Base-by-base conservation (phyloP, 92 coral and sea anemone genomes). In the Epizoanthus illoricatus region DNA sequence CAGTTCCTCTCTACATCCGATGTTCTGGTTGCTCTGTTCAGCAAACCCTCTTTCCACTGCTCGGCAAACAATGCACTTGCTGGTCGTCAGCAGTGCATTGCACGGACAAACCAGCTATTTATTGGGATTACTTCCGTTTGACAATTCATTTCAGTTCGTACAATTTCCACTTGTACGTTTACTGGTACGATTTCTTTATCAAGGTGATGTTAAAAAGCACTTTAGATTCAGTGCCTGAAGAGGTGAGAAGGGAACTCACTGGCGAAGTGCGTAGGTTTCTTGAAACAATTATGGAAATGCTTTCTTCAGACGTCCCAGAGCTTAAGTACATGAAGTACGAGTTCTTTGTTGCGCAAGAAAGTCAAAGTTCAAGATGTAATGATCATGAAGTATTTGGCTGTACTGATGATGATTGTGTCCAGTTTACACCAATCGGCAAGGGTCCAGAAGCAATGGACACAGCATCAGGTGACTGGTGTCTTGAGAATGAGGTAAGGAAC, bases 241-340 rank as follows among this genome's bases (percentile, higher is more conserved):
- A 23, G 60, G 11, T 72, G 21, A 47, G 36, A 19, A 72, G 0
- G 43, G 24, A 9, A 6, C 45, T 73, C 3, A 73, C 60, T 2
- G 78, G 78, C 13, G 62, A 73, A 54, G 55, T 73, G 55, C 78
- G 78, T 42, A 60, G 23, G 78, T 73, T 73, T 54, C 78, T 73
- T 9, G 78, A 73, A 49, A 52, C 63, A 49, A 10, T 54, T 73
- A 6, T 73, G 12, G n/a, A 73, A 18, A 17, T 23, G 75, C 75
- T 71, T 11, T n/a, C 28, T 42, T n/a, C 13, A 28, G 19, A 39
- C 2, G 21, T 16, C 5, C 39, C 19, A 73, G 13, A 49, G 13
- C 12, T 73, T 1, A 21, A 12, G 18, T 11, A 73, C 55, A 52
- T 49, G 39, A 73, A 19, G 16, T 73, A 19, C 15, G 78, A 3